These are phyloP conservation scores for Eurosta solidaginis DNA, from an alignment of 1,140 invertebrate species.

Conservation along the genomic window DNA sequence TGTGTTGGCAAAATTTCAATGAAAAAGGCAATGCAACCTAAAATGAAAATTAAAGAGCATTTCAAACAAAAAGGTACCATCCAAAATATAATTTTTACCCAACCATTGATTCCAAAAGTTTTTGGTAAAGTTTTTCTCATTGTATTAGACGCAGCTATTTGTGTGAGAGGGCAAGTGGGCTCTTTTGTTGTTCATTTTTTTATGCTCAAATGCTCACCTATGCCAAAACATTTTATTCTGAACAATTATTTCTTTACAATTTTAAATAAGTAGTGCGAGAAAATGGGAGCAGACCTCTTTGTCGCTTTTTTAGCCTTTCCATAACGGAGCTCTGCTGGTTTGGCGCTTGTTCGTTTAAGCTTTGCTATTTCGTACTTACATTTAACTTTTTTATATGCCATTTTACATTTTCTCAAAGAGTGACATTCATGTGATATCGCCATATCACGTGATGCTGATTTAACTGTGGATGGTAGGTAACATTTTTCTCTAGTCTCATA, in stretches of 20 bases:
- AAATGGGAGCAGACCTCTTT: not conserved
- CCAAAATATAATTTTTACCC: not conserved
- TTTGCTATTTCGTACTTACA: not conserved
- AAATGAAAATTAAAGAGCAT: not conserved
- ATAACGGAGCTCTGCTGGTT: not conserved
- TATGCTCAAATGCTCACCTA: not conserved
- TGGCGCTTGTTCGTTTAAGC: not conserved
- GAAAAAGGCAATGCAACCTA: too few species aligned
- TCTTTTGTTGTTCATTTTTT: not conserved
- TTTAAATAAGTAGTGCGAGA: not conserved
- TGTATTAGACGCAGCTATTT: not conserved
- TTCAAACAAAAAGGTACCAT: not conserved
- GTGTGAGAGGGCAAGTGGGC: not conserved
- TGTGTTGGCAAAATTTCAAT: not conserved
- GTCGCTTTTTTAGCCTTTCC: not conserved
- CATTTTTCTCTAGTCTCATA: not conserved
- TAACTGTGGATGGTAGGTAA: not conserved
- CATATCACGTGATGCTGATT: slow-evolving; percentile 2
- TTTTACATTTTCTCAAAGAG: not conserved
- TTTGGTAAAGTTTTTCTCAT: not conserved
- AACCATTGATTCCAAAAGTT: not conserved
- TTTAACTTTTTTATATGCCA: not conserved
- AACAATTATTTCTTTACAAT: not conserved
- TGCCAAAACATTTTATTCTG: not conserved
- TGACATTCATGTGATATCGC: not conserved